Conservation (phyloP, 2,797 vertebrate species). For the Prunella strophiata region DNA sequence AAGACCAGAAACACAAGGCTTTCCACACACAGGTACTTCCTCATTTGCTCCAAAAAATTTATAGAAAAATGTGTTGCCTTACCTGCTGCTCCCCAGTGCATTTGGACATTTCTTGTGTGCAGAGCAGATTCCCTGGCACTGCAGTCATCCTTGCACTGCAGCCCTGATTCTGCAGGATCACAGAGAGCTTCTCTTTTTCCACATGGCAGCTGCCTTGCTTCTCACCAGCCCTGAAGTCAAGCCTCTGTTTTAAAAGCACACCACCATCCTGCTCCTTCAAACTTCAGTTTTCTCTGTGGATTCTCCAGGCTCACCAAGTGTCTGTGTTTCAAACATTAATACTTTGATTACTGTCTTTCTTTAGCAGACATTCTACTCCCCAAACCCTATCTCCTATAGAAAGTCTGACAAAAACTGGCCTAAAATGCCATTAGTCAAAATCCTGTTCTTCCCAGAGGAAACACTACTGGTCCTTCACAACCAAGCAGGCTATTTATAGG, state of each 20-base stretch:
- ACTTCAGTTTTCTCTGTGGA: background rate
- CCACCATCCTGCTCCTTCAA: background rate
- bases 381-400: background rate
- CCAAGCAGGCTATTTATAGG: slow-evolving; percentile 49
- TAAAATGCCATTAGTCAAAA: slow-evolving; percentile 26
- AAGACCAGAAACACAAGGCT: background rate
- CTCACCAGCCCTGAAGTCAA: background rate
- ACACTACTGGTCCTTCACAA: slow-evolving; percentile 44
- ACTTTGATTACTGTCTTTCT: background rate
- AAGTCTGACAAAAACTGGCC: background rate
- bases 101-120: background rate
- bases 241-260: background rate
- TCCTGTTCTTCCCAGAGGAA: background rate
- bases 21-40: background rate
- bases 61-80: background rate
- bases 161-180: background rate
- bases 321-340: background rate
- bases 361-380: background rate
- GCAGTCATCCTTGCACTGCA: background rate
- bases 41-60: background rate
- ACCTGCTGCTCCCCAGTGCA: background rate
- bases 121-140: background rate
- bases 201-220: background rate
- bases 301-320: background rate
- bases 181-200: background rate